Conservation (phyloP, 53 echinoderm and acorn worm species). For the Temnopleurus reevesii region DNA sequence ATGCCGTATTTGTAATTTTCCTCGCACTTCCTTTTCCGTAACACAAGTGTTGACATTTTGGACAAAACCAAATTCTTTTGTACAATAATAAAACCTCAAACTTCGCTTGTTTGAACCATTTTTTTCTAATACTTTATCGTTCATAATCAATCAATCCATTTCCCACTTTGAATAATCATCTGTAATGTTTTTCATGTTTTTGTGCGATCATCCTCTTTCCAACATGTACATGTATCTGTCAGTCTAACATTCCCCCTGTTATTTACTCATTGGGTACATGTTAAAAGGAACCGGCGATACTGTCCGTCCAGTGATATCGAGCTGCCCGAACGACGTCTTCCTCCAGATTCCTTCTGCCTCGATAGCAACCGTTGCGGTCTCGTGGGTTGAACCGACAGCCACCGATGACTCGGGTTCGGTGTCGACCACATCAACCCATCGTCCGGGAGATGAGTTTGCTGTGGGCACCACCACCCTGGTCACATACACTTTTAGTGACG, state of each 20-base stretch:
- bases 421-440: constrained; percentile 11
- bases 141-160: too few relatives aligned
- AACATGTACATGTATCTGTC: not conserved
- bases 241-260: not conserved
- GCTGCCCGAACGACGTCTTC: constrained; percentile 47
- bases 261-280: not conserved
- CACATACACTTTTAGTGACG: constrained; percentile 64
- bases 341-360: not conserved
- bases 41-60: too few relatives aligned
- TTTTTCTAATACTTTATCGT: too few relatives aligned
- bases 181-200: too few relatives aligned
- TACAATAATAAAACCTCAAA: too few relatives aligned
- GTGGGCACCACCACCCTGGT: constrained; percentile 47
- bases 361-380: constrained; percentile 11
- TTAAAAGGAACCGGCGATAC: not conserved
- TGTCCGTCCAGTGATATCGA: constrained; percentile 25
- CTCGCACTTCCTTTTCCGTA: too few relatives aligned
- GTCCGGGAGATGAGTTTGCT: constrained; percentile 52
- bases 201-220: too few relatives aligned
- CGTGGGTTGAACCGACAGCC: constrained; percentile 45
- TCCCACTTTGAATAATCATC: too few relatives aligned
- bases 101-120: too few relatives aligned
- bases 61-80: too few relatives aligned
- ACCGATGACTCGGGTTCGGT: constrained; percentile 38
- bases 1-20: too few relatives aligned